These are phyloP conservation scores for Notolabrus celidotus DNA, from an alignment of 2,797 vertebrate species.

Conservation along the genomic window DNA sequence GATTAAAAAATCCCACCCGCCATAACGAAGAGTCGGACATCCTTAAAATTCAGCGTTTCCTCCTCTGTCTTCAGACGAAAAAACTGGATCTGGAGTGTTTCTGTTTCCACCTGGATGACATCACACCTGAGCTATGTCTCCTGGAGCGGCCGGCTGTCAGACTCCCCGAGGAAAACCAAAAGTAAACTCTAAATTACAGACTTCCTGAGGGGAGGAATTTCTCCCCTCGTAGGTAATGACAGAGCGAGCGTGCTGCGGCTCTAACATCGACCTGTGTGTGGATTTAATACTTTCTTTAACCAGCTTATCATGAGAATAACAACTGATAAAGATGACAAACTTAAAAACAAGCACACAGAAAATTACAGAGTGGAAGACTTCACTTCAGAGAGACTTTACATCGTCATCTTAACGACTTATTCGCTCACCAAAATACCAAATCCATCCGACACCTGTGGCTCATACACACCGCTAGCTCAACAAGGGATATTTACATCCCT, in stretches of 20 bases:
- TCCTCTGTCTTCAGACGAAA: not conserved
- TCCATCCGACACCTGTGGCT: too few species aligned
- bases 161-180: slow-evolving; percentile 2
- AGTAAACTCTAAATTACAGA: slow-evolving; percentile 2
- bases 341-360: not conserved
- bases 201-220: slow-evolving; percentile 5
- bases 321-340: too few species aligned
- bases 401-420: too few species aligned
- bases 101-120: not conserved
- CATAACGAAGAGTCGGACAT: slow-evolving; percentile 1
- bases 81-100: too few species aligned
- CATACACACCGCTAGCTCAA: too few species aligned
- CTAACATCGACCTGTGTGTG: not conserved
- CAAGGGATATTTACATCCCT: too few species aligned
- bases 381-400: too few species aligned
- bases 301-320: too few species aligned
- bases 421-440: too few species aligned
- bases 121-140: not conserved
- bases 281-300: too few species aligned
- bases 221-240: not conserved
- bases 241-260: not conserved
- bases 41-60: not conserved
- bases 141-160: not conserved
- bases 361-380: too few species aligned
- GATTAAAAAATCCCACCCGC: slow-evolving; percentile 11